Conservation (phyloP, 2,888 invertebrate species). For the Oxyteleia sp. region DNA sequence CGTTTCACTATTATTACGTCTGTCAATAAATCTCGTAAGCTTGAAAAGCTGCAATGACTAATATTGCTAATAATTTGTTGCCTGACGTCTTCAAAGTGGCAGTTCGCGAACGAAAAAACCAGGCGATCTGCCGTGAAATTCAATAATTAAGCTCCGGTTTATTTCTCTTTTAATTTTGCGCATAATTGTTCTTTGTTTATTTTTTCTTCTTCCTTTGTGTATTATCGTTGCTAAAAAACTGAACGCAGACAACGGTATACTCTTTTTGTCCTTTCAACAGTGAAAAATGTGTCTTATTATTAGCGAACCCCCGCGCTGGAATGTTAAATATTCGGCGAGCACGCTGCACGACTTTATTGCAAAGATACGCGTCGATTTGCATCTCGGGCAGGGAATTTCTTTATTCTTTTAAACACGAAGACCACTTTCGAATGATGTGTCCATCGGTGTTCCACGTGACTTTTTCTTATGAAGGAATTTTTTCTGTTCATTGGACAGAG, state of each 20-base stretch:
- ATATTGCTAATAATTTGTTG: slow-evolving; percentile 44
- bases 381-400: slow-evolving; percentile 12
- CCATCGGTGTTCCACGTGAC: neutral
- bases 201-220: slow-evolving; percentile 13
- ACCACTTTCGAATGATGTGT: neutral
- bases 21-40: slow-evolving; percentile 81
- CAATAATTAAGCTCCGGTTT: slow-evolving; percentile 23
- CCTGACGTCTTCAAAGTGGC: slow-evolving; percentile 25
- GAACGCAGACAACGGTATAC: neutral
- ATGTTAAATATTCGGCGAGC: slow-evolving; percentile 39
- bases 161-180: slow-evolving; percentile 38
- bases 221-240: neutral
- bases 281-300: slow-evolving; percentile 55
- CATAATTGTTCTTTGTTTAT: no score
- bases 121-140: slow-evolving; percentile 13
- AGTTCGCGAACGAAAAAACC: slow-evolving; percentile 4
- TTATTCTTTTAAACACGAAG: slow-evolving; percentile 9
- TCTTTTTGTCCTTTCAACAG: neutral
- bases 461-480: no score
- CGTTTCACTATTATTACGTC: slow-evolving; percentile 78
- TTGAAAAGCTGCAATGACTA: slow-evolving; percentile 49
- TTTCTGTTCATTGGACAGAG: no score
- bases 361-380: slow-evolving; percentile 48
- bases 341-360: slow-evolving; percentile 27
- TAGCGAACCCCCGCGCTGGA: slow-evolving; percentile 28